These are phyloP conservation scores for Corythucha ciliata DNA, from an alignment of 2,888 invertebrate genomes.

Conservation along the genomic window DNA sequence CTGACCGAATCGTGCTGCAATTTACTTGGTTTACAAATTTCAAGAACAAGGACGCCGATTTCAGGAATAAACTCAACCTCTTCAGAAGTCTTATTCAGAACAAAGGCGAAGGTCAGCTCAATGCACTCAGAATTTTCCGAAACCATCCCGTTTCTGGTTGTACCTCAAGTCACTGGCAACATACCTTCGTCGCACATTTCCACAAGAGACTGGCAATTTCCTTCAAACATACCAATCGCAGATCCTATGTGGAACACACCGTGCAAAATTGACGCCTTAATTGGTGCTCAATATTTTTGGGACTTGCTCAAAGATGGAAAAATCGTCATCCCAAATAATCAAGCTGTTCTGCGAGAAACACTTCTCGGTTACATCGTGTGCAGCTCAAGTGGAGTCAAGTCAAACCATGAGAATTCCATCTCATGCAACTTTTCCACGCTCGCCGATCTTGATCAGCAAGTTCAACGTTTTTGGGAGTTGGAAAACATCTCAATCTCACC, in stretches of 20 bases:
- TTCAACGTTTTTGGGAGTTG: too few relatives aligned
- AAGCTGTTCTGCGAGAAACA: neutral
- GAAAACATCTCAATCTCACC: too few relatives aligned
- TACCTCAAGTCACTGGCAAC: slow-evolving; percentile 4
- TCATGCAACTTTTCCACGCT: slow-evolving; percentile 3
- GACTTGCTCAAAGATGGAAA: neutral
- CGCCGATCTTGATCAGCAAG: slow-evolving; percentile 2
- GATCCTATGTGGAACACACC: slow-evolving; percentile 17
- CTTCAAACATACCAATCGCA: slow-evolving; percentile 4
- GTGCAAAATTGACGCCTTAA: slow-evolving; percentile 14
- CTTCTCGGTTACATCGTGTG: neutral
- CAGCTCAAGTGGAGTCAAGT: neutral
- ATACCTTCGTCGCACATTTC: neutral
- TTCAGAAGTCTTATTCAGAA: slow-evolving; percentile 2
- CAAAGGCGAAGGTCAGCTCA: neutral
- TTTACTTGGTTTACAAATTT: neutral
- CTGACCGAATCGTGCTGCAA: slow-evolving; percentile 3
- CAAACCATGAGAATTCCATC: neutral
- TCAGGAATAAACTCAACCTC: slow-evolving; percentile 5
- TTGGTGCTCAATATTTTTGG: slow-evolving; percentile 19
- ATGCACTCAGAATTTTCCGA: neutral
- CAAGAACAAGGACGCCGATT: neutral
- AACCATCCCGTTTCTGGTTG: slow-evolving; percentile 1
- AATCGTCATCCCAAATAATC: neutral
- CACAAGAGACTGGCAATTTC: neutral